phyloP scores from a whole-genome alignment of 2,888 invertebrate species.

The Spilosoma lubricipeda region DNA sequence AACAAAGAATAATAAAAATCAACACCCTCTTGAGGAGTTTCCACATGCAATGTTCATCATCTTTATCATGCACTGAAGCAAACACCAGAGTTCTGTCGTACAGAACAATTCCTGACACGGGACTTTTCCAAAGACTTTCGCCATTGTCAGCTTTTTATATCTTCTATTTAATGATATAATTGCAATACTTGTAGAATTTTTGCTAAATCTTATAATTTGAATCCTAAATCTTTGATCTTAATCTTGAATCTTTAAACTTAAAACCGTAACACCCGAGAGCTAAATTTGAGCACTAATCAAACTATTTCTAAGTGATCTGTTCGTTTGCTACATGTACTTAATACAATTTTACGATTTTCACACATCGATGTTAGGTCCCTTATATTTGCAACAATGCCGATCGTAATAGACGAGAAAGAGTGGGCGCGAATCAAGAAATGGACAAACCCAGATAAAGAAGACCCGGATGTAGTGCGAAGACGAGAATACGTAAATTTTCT shows the following conservation, averaged over 20 bases:
- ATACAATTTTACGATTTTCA: background rate
- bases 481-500: conserved; percentile 68
- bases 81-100: background rate
- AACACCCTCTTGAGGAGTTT: background rate
- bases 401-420: conserved; percentile 68
- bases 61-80: background rate
- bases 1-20: background rate
- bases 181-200: too few relatives aligned
- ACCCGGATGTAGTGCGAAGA: conserved; percentile 64
- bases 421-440: conserved; percentile 70
- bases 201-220: too few relatives aligned
- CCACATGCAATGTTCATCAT: background rate
- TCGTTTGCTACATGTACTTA: too few relatives aligned
- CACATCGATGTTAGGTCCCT: background rate
- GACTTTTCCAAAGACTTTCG: background rate
- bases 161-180: background rate
- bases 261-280: too few relatives aligned
- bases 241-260: too few relatives aligned
- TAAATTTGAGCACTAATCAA: too few relatives aligned
- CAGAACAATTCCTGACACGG: background rate
- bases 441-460: conserved; percentile 64
- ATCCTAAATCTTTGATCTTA: too few relatives aligned
- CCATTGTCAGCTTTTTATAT: background rate
- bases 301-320: too few relatives aligned
- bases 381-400: conserved; percentile 61